These are phyloP conservation scores for Myocastor coypus DNA, from an alignment of 2,113 vertebrate species.

Conservation along the genomic window DNA sequence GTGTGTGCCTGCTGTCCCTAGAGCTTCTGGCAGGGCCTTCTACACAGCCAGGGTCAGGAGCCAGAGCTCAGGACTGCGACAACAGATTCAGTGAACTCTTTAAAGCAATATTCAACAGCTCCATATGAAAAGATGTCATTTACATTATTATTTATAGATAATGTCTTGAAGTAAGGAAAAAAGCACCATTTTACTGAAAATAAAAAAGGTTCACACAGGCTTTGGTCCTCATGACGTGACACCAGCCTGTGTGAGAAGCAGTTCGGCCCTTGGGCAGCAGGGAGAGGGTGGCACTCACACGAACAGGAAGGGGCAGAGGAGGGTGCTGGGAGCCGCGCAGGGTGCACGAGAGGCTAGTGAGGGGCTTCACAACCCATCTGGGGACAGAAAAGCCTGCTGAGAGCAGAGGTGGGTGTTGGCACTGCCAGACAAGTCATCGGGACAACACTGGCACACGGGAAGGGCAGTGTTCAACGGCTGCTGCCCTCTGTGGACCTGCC, in stretches of 20 bases:
- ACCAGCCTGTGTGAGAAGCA: conserved; percentile 67
- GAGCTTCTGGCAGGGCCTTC: conserved; percentile 7
- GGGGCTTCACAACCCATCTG: neutral
- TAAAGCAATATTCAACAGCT: conserved; percentile 48
- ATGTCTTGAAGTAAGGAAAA: conserved; percentile 72
- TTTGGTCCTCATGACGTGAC: conserved; percentile 71
- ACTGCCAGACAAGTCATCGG: conserved; percentile 5
- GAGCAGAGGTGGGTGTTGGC: neutral
- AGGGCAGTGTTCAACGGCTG: neutral
- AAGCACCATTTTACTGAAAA: conserved; percentile 83
- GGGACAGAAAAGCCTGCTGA: neutral
- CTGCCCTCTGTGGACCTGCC: neutral
- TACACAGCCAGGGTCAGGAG: neutral
- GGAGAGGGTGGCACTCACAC: neutral
- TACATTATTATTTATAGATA: conserved; percentile 70
- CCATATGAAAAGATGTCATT: conserved; percentile 62
- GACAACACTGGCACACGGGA: neutral
- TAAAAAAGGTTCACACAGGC: conserved; percentile 73
- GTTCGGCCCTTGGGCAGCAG: conserved; percentile 65
- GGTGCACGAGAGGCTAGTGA: neutral
- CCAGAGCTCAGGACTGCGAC: conserved; percentile 11
- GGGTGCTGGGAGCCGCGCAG: accelerated
- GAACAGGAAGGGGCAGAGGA: neutral
- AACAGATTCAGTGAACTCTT: conserved; percentile 41
- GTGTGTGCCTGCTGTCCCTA: neutral